A percentile compares a stretch with the other conserved stretches of the same genome.
phyloP scores from a whole-genome alignment of 2,888 invertebrate species.

The Chaetoderma sp. region DNA sequence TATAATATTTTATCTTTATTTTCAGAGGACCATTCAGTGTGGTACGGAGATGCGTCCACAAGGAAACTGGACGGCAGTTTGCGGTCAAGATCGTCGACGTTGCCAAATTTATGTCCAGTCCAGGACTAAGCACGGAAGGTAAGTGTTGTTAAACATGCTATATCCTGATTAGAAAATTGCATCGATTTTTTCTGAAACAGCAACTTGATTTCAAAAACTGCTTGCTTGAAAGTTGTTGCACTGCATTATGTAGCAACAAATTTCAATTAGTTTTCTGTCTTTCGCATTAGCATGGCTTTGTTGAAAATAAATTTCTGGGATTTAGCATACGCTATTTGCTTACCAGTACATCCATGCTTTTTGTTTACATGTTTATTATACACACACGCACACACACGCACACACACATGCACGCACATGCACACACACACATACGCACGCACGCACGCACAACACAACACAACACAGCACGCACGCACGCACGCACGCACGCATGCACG shows the following conservation, averaged over 20 bases:
- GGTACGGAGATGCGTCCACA: slow-evolving; percentile 93
- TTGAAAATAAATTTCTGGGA: too few relatives aligned
- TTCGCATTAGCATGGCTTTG: background rate
- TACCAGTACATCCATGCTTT: too few relatives aligned
- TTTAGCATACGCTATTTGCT: too few relatives aligned
- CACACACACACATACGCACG: too few relatives aligned
- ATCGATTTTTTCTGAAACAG: background rate
- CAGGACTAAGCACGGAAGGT: slow-evolving; percentile 97
- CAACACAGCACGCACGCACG: too few relatives aligned
- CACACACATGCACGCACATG: too few relatives aligned
- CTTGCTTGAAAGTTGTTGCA: background rate
- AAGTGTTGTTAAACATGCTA: slow-evolving; percentile 47
- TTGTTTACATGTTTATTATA: too few relatives aligned
- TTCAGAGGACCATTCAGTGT: slow-evolving; percentile 90
- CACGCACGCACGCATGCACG: too few relatives aligned
- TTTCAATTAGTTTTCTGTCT: too few relatives aligned
- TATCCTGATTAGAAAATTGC: too few relatives aligned
- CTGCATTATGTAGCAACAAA: background rate
- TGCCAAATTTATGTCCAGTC: slow-evolving; percentile 95
- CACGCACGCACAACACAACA: too few relatives aligned
- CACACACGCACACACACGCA: too few relatives aligned
- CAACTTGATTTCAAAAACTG: background rate
- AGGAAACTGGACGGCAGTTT: slow-evolving; percentile 94
- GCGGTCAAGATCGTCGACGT: slow-evolving; percentile 99
- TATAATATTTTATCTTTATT: slow-evolving; percentile 30